Evolutionary conservation across 2,888 invertebrate genomes (phyloP).

Genomic region (Kryphioiulus occultus): DNA sequence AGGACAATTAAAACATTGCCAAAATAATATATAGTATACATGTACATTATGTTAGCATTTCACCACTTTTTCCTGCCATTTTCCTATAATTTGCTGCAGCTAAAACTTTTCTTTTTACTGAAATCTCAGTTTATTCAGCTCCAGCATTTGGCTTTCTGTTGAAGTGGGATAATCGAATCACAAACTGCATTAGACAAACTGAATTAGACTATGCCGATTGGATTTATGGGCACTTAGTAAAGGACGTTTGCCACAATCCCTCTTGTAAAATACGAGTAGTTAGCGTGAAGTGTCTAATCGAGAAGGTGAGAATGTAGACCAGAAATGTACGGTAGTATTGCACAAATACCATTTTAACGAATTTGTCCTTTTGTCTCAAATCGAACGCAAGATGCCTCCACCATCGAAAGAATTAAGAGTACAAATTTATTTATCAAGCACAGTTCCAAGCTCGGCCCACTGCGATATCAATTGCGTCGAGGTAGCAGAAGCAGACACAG

Average conservation of each 20-base stretch:
- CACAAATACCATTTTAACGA: background rate
- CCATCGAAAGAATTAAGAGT: slow-evolving; percentile 6
- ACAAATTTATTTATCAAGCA: background rate
- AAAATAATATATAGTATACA: no score
- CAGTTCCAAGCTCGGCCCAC: background rate
- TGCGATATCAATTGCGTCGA: slow-evolving; percentile 1
- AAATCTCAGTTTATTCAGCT: slow-evolving; percentile 19
- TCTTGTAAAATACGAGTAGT: background rate
- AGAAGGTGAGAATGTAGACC: background rate
- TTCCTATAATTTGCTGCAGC: no score
- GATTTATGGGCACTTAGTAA: slow-evolving; percentile 16
- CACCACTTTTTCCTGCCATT: no score
- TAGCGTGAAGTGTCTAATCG: background rate
- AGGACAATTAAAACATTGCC: no score
- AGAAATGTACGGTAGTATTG: background rate
- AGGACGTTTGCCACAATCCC: background rate
- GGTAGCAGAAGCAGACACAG: background rate
- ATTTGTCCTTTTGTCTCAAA: background rate
- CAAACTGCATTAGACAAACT: background rate
- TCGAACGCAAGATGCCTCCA: background rate
- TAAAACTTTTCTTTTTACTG: background rate
- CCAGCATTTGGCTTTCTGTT: slow-evolving; percentile 29
- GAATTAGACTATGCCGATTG: slow-evolving; percentile 17
- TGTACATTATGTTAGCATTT: no score
- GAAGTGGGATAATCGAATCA: slow-evolving; percentile 3